Percentiles rank a stretch among this genome's conserved stretches.
Evolutionary conservation across 2,113 vertebrate species (phyloP).

Genomic region (Thalassarche chlororhynchos): DNA sequence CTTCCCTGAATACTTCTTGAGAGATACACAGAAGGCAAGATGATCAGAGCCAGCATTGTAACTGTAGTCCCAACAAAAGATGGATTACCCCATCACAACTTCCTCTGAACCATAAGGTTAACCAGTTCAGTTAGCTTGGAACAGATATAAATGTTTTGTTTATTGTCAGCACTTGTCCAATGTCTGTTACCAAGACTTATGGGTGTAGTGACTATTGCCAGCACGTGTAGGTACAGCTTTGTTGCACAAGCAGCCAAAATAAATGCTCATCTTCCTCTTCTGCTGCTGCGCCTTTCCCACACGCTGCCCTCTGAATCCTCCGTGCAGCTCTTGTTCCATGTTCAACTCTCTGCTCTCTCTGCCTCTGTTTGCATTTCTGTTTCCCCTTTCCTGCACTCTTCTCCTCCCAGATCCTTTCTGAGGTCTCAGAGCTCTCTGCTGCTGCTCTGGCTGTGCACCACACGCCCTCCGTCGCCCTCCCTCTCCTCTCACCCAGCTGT

Average conservation of each 20-base stretch:
- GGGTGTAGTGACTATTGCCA: background rate
- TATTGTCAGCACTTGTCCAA: background rate
- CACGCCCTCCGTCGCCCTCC: rapidly evolving
- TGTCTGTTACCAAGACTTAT: background rate
- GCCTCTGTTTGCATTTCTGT: background rate
- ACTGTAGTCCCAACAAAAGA: background rate
- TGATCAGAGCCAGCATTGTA: background rate
- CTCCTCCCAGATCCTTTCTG: background rate
- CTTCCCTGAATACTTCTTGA: background rate
- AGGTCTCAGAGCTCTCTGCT: background rate
- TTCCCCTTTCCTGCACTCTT: background rate
- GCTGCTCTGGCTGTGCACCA: background rate
- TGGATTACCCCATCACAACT: background rate
- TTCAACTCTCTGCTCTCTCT: background rate
- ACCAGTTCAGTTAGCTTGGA: background rate
- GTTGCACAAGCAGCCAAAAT: background rate
- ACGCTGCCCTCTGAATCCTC: background rate
- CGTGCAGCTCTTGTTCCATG: background rate
- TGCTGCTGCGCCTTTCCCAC: background rate
- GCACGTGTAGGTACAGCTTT: background rate
- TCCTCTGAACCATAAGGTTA: background rate
- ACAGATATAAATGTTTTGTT: background rate
- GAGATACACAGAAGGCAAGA: background rate
- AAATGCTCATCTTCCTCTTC: background rate
- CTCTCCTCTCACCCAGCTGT: background rate